Evolutionary conservation across 2,797 vertebrate genomes (phyloP).

Genomic region (Eospalax fontanierii): DNA sequence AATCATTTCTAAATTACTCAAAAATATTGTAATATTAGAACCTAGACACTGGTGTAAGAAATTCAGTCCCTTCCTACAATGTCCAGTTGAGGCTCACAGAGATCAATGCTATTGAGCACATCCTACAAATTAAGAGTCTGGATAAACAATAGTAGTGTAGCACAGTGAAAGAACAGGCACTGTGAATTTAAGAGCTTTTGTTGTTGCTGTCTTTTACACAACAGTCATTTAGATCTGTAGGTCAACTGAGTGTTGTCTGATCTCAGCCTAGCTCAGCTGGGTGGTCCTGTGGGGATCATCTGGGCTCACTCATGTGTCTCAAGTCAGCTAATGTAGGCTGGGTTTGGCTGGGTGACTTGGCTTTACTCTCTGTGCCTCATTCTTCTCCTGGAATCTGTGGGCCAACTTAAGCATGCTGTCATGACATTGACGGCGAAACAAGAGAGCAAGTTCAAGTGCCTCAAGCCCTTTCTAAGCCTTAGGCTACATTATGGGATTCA

Average conservation of each 20-base stretch:
- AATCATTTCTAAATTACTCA: background rate
- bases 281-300: background rate
- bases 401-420: background rate
- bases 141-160: background rate
- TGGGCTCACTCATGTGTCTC: background rate
- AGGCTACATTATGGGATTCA: background rate
- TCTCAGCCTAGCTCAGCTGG: background rate
- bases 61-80: background rate
- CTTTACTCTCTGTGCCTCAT: conserved; percentile 6
- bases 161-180: background rate
- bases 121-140: background rate
- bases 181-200: conserved; percentile 21
- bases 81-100: background rate
- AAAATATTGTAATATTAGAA: background rate
- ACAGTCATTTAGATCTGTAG: conserved; percentile 20
- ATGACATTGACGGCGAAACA: background rate
- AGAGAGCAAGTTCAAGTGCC: background rate
- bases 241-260: background rate
- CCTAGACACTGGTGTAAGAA: background rate
- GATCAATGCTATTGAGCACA: background rate
- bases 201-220: background rate
- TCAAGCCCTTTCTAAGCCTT: conserved; percentile 1
- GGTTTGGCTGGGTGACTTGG: background rate
- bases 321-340: background rate
- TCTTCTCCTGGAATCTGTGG: background rate